Evolutionary conservation across 2,113 vertebrate species (phyloP).

Genomic region (Pogonocichla stellata): DNA sequence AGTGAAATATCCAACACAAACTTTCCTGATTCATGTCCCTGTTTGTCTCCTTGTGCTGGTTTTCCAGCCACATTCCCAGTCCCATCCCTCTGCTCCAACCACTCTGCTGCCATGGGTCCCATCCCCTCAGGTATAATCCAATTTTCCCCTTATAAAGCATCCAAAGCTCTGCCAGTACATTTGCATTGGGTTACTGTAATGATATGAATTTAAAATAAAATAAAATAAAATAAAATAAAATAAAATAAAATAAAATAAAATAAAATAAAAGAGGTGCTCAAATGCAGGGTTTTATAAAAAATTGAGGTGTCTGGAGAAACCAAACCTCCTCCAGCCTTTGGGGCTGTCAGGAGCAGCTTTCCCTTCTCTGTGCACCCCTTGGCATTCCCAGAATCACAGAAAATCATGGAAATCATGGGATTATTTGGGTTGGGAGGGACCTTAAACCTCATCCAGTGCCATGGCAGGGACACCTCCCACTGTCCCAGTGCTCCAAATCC

Average conservation of each 20-base stretch:
- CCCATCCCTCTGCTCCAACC: not conserved
- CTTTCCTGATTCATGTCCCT: not conserved
- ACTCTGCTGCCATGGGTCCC: rapidly evolving
- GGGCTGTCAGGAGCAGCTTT: not conserved
- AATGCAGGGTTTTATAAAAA: not conserved
- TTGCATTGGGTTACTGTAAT: rapidly evolving
- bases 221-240: not conserved
- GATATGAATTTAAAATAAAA: not conserved
- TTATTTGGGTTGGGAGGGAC: rapidly evolving
- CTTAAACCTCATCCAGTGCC: rapidly evolving
- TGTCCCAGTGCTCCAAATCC: not conserved
- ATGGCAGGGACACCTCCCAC: not conserved
- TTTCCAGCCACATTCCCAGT: not conserved
- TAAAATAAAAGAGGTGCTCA: not conserved
- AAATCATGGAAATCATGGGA: not conserved
- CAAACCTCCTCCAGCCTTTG: not conserved
- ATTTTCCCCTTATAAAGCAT: not conserved
- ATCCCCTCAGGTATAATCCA: not conserved
- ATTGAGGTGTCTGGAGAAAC: not conserved
- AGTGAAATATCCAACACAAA: not conserved
- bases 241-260: not conserved
- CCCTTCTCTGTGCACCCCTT: not conserved
- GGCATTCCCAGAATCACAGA: not conserved
- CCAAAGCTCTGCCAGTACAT: rapidly evolving
- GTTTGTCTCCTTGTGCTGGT: not conserved